Evolutionary conservation across 2,888 invertebrate species (phyloP).

Genomic region (Himalopsyche japonica): DNA sequence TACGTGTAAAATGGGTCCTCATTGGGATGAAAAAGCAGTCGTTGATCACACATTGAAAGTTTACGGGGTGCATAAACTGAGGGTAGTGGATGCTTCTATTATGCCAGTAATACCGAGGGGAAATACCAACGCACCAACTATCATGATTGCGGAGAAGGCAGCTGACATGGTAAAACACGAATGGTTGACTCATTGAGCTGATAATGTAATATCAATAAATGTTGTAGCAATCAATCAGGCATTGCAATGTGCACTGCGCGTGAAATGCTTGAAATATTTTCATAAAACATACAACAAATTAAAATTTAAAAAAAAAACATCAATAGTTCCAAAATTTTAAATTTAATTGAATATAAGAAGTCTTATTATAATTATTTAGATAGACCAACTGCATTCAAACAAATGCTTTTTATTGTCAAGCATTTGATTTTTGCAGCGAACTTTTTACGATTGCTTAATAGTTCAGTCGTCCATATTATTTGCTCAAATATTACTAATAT

Average conservation of each 20-base stretch:
- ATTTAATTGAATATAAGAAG: too few species aligned
- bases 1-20: slow-evolving; percentile 73
- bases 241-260: not conserved
- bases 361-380: too few species aligned
- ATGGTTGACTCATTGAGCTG: slow-evolving; percentile 28
- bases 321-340: too few species aligned
- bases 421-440: not conserved
- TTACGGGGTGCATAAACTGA: slow-evolving; percentile 63
- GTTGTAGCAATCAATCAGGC: not conserved
- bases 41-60: slow-evolving; percentile 67
- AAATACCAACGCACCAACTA: slow-evolving; percentile 81
- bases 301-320: too few species aligned
- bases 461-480: not conserved
- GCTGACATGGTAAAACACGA: slow-evolving; percentile 76
- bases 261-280: too few species aligned
- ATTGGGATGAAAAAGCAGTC: slow-evolving; percentile 63
- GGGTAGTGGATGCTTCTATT: slow-evolving; percentile 71
- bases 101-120: slow-evolving; percentile 68
- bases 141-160: slow-evolving; percentile 85
- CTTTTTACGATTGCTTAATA: not conserved
- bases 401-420: not conserved
- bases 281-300: too few species aligned
- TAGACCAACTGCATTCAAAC: too few species aligned
- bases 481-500: not conserved
- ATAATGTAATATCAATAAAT: not conserved